Evolutionary conservation across 2,113 vertebrate genomes (phyloP).

Genomic region (Labeo catla): DNA sequence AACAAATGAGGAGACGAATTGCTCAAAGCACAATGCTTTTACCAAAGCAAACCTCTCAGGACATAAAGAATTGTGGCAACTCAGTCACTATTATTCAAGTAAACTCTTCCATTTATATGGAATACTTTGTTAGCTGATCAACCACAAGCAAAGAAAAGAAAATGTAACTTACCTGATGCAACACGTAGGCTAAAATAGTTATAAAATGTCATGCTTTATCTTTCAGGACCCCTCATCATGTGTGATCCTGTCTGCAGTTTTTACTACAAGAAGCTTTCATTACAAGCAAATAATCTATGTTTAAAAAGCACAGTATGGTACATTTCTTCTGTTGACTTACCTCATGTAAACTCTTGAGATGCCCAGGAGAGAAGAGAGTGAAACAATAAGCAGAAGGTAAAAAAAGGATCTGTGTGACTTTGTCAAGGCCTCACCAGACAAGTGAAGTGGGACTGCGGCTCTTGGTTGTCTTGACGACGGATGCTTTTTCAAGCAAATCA

Average conservation of each 20-base stretch:
- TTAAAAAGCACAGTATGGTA: neutral
- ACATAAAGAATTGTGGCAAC: neutral
- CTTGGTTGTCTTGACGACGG: conserved; percentile 59
- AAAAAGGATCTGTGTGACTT: conserved; percentile 51
- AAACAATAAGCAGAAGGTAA: conserved; percentile 43
- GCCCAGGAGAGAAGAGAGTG: conserved; percentile 24
- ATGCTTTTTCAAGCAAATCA: conserved; percentile 63
- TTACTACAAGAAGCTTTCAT: neutral
- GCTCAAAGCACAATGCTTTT: conserved; percentile 15
- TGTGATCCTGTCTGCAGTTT: neutral
- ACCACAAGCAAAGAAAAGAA: neutral
- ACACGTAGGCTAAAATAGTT: neutral
- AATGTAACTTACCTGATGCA: neutral
- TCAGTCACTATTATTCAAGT: neutral
- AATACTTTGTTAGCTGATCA: neutral
- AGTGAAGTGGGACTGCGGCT: conserved; percentile 58
- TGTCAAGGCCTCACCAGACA: conserved; percentile 51
- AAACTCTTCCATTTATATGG: neutral
- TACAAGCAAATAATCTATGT: neutral
- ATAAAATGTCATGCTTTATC: neutral
- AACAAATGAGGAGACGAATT: neutral
- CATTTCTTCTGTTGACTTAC: conserved; percentile 36
- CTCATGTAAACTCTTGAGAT: conserved; percentile 3
- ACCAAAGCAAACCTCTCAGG: neutral
- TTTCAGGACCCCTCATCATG: neutral